phyloP scores from a whole-genome alignment of 1,140 invertebrate species.

The Homarus americanus region DNA sequence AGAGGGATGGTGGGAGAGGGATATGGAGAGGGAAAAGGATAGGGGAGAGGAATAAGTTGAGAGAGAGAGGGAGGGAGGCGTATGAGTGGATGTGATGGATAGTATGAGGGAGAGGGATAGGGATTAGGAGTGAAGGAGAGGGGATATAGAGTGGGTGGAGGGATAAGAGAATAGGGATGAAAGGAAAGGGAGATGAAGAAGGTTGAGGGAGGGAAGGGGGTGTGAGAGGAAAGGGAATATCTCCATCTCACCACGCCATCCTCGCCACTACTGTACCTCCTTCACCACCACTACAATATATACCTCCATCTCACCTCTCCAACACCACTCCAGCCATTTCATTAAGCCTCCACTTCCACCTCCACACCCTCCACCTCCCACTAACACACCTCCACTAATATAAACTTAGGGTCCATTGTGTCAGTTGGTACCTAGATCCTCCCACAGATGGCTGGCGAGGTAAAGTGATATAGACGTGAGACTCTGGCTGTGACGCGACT shows the following conservation, averaged over 20 bases:
- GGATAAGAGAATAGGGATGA: no score
- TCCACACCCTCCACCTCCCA: not conserved
- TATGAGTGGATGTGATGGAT: no score
- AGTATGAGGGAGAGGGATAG: no score
- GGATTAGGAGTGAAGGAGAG: no score
- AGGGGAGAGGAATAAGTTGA: no score
- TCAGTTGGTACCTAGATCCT: not conserved
- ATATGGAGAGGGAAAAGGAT: no score
- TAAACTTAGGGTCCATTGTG: not conserved
- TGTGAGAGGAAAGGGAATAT: not conserved
- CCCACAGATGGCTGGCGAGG: not conserved
- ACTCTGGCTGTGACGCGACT: not conserved
- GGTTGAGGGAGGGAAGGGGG: no score
- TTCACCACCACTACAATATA: not conserved
- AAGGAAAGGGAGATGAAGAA: no score
- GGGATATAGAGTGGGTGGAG: no score
- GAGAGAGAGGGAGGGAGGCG: no score
- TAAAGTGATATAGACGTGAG: constrained; percentile 11
- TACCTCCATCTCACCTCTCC: no score
- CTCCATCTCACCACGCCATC: not conserved
- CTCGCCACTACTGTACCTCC: not conserved
- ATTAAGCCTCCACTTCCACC: not conserved
- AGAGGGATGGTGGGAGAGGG: no score
- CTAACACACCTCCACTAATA: not conserved
- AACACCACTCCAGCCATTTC: not conserved